A percentile compares a stretch with the other conserved stretches of the same genome.
Conservation (phyloP, 2,888 invertebrate species). For the Scaptomyza reducta region DNA sequence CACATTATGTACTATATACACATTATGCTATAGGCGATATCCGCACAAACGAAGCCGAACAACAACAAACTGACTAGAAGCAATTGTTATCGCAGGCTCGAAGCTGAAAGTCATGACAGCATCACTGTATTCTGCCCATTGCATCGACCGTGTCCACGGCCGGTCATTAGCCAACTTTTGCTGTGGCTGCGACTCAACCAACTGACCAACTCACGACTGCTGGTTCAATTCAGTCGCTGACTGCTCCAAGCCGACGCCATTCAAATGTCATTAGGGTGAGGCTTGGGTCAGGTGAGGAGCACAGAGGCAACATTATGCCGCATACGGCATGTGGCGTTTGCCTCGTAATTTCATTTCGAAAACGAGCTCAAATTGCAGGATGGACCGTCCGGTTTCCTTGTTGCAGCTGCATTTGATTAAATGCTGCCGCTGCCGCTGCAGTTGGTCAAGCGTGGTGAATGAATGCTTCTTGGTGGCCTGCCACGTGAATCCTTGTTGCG, state of each 20-base stretch:
- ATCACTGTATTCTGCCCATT: constrained; percentile 9
- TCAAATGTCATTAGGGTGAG: constrained; percentile 74
- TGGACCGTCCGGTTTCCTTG: constrained; percentile 25
- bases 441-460: constrained; percentile 15
- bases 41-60: constrained; percentile 23
- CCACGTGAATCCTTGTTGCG: constrained; percentile 16
- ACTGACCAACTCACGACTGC: constrained; percentile 21
- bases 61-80: constrained; percentile 8
- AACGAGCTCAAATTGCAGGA: constrained; percentile 47
- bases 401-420: constrained; percentile 70
- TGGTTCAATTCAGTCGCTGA: constrained; percentile 19
- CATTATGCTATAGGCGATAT: constrained; percentile 5
- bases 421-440: constrained; percentile 35
- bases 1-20: background rate
- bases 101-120: constrained; percentile 21
- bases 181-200: constrained; percentile 22
- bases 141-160: constrained; percentile 13
- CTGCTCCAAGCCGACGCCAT: constrained; percentile 55
- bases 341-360: constrained; percentile 66
- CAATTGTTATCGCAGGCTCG: constrained; percentile 56
- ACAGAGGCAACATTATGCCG: constrained; percentile 1
- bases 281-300: constrained; percentile 35
- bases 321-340: constrained; percentile 4
- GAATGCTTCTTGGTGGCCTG: background rate
- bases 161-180: constrained; percentile 68